Conservation (phyloP, 2,113 vertebrate genomes). For the Poeciliopsis occidentalis region DNA sequence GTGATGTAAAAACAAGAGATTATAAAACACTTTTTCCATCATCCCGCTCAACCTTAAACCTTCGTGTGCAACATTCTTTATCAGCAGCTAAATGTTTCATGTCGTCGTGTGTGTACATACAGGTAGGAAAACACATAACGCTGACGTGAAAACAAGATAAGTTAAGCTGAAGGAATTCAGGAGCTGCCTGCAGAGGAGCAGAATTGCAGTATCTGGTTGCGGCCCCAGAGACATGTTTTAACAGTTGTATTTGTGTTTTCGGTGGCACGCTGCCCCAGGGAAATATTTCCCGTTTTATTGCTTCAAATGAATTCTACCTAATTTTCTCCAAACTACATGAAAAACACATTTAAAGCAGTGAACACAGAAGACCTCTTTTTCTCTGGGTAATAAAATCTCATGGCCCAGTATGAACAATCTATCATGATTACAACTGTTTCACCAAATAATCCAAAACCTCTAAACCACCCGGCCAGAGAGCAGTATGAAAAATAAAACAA, state of each 20-base stretch:
- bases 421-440: conserved; percentile 32
- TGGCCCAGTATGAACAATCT: conserved; percentile 32
- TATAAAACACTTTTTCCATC: conserved; percentile 58
- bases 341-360: conserved; percentile 57
- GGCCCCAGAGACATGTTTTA: conserved; percentile 73
- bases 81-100: conserved; percentile 42
- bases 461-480: conserved; percentile 1
- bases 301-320: conserved; percentile 75
- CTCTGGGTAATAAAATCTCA: conserved; percentile 38
- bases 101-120: conserved; percentile 18
- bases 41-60: conserved; percentile 55
- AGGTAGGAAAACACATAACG: conserved; percentile 46
- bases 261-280: conserved; percentile 66
- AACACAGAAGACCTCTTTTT: conserved; percentile 20
- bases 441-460: conserved; percentile 43
- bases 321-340: conserved; percentile 69
- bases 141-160: conserved; percentile 46
- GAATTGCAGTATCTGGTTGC: conserved; percentile 64
- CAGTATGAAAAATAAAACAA: neutral
- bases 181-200: conserved; percentile 41
- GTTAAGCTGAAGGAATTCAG: conserved; percentile 47
- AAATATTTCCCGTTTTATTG: conserved; percentile 75
- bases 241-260: conserved; percentile 79
- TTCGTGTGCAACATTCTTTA: conserved; percentile 50
- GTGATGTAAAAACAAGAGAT: conserved; percentile 67